A percentile compares a stretch with the other conserved stretches of the same genome.
These are phyloP conservation scores for Heloderma charlesbogerti DNA, from an alignment of 2,113 vertebrate genomes.

Conservation along the genomic window DNA sequence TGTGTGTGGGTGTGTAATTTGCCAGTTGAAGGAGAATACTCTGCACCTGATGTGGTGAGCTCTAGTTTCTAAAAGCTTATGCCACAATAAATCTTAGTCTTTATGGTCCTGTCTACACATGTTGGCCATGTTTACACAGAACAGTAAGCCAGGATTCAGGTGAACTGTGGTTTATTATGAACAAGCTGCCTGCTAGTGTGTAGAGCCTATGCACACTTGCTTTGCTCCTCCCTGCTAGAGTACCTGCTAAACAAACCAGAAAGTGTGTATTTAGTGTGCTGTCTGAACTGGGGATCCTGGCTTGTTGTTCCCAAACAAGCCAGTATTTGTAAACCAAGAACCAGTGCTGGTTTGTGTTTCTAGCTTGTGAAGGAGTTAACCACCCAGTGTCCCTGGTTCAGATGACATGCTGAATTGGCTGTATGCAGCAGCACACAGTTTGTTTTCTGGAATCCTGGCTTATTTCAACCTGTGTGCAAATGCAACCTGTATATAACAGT, in stretches of 20 bases:
- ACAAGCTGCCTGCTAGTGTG: not conserved
- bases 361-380: no score
- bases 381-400: no score
- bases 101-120: not conserved
- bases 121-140: not conserved
- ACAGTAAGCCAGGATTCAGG: not conserved
- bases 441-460: no score
- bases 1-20: not conserved
- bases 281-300: not conserved
- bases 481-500: no score
- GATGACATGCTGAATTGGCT: no score
- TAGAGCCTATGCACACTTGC: not conserved
- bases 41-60: not conserved
- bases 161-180: not conserved
- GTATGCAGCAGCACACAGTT: no score
- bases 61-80: not conserved
- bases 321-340: not conserved
- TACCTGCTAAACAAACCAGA: not conserved
- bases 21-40: not conserved
- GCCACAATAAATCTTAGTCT: not conserved
- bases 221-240: not conserved
- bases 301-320: no score
- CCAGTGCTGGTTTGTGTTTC: not conserved
- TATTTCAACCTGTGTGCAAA: no score
- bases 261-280: not conserved